Conservation (phyloP, 2,888 invertebrate genomes). For the Celastrina argiolus region DNA sequence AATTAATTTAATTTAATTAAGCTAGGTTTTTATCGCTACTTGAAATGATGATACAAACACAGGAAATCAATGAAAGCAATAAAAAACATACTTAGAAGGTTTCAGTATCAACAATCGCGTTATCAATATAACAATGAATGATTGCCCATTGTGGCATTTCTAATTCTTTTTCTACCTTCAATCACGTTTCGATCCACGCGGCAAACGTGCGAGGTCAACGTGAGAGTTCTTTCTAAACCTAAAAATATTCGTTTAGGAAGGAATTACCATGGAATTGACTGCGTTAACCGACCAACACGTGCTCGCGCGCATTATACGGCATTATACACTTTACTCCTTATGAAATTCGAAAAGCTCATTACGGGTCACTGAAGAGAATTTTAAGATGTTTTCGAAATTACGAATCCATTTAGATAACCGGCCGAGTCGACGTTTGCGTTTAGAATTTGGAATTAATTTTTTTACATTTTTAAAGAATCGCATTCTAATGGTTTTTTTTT, state of each 20-base stretch:
- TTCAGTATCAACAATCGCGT: constrained; percentile 39
- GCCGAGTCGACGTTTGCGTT: constrained; percentile 25
- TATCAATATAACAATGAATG: constrained; percentile 63
- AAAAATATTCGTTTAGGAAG: constrained; percentile 45
- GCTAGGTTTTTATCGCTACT: too few species aligned
- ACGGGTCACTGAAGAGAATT: constrained; percentile 38
- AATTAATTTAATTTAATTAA: too few species aligned
- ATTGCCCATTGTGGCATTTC: constrained; percentile 56
- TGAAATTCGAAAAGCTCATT: constrained; percentile 50
- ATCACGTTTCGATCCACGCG: constrained; percentile 59
- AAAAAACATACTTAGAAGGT: constrained; percentile 42
- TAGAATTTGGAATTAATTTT: constrained; percentile 4
- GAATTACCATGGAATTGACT: constrained; percentile 45
- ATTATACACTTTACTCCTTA: constrained; percentile 43
- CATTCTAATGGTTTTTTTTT: neutral
- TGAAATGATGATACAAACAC: neutral
- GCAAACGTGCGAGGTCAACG: constrained; percentile 39
- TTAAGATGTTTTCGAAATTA: constrained; percentile 39
- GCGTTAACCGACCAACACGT: constrained; percentile 40
- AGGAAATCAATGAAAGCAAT: constrained; percentile 9
- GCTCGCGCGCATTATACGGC: constrained; percentile 41
- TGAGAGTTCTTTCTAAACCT: constrained; percentile 51
- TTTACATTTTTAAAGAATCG: neutral
- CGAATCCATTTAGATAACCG: constrained; percentile 39
- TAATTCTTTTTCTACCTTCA: constrained; percentile 46